phyloP scores from a whole-genome alignment of 2,113 vertebrate genomes.

The Nettapus auritus region DNA sequence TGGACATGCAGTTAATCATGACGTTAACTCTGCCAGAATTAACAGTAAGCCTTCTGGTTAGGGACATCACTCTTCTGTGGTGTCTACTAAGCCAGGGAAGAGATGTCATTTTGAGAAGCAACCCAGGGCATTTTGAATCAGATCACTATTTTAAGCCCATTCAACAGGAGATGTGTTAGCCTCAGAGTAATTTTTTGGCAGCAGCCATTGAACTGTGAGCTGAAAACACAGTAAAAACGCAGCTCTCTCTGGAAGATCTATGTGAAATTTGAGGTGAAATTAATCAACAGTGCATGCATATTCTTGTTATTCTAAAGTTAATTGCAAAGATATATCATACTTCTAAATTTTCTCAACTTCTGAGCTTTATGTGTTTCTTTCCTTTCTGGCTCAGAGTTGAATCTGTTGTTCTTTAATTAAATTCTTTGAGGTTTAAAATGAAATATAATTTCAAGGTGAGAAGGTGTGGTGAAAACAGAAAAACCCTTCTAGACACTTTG shows the following conservation, averaged over 20 bases:
- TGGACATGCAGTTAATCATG: not conserved
- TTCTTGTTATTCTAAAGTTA: constrained; percentile 1
- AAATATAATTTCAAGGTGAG: not conserved
- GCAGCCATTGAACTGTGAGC: constrained; percentile 9
- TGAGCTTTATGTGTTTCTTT: not conserved
- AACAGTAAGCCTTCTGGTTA: not conserved
- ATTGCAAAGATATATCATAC: not conserved
- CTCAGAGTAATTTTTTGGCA: constrained; percentile 30
- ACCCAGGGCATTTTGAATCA: not conserved
- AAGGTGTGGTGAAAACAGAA: not conserved
- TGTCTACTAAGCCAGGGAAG: not conserved
- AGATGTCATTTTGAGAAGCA: not conserved
- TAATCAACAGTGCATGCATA: not conserved
- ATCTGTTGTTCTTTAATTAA: not conserved
- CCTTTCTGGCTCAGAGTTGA: not conserved
- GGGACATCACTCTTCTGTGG: not conserved
- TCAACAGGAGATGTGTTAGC: not conserved
- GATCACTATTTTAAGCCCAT: constrained; percentile 10
- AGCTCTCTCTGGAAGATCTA: not conserved
- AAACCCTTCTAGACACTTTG: not conserved
- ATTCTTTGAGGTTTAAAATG: not conserved
- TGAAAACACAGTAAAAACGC: not conserved
- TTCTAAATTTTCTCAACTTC: not conserved
- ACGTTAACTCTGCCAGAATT: not conserved
- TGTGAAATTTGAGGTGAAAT: not conserved